Evolutionary conservation across 2,888 invertebrate species (phyloP).

Genomic region (Cephalotes varians): DNA sequence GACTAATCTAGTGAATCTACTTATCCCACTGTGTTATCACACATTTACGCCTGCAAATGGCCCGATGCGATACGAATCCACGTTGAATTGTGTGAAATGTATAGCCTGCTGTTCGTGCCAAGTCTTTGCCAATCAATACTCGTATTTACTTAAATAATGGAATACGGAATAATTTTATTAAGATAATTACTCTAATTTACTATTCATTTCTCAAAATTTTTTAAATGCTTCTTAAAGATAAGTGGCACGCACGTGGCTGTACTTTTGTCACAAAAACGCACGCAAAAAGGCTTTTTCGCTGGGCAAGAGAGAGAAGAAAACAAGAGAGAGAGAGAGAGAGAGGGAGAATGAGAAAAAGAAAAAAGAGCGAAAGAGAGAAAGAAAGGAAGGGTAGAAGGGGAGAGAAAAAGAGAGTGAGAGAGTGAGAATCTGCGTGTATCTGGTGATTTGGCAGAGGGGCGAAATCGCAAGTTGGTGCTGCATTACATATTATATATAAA

Average conservation of each 20-base stretch:
- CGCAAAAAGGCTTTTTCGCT: constrained; percentile 63
- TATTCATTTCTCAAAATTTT: background rate
- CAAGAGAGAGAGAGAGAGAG: constrained; percentile 45
- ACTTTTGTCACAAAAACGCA: constrained; percentile 34
- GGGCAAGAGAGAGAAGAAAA: constrained; percentile 30
- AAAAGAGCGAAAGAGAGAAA: constrained; percentile 22
- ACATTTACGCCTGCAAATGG: constrained; percentile 11
- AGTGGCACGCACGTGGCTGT: background rate
- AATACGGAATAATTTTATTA: background rate
- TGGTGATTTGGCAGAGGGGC: constrained; percentile 84
- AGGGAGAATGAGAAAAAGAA: constrained; percentile 40
- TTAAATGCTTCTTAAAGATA: background rate
- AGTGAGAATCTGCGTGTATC: constrained; percentile 75
- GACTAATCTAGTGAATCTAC: constrained; percentile 27
- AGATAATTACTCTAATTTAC: background rate
- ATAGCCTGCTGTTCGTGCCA: background rate
- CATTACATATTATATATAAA: constrained; percentile 67
- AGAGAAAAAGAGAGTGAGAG: constrained; percentile 61
- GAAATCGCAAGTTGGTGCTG: constrained; percentile 83
- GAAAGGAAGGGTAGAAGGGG: constrained; percentile 47
- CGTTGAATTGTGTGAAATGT: constrained; percentile 30
- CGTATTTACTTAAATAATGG: background rate
- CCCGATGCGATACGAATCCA: constrained; percentile 44
- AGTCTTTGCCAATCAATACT: background rate
- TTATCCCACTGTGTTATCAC: background rate